phyloP scores from a whole-genome alignment of 2,113 vertebrate genomes.

The Gnathonemus echidnorhynchus region DNA sequence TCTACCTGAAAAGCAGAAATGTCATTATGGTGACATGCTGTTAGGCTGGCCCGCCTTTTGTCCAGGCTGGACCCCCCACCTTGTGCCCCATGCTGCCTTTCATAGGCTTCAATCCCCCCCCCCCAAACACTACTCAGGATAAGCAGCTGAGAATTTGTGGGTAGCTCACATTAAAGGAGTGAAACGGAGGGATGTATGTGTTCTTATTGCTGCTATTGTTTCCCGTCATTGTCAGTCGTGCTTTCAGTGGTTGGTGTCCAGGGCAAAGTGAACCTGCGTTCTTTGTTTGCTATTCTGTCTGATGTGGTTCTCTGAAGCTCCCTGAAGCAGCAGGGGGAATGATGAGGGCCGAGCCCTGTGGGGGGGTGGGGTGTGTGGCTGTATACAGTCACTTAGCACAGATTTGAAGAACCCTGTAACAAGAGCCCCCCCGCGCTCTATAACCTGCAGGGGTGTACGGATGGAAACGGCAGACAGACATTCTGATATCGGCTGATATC shows the following conservation, averaged over 20 bases:
- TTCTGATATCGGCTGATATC: neutral
- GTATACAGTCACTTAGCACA: neutral
- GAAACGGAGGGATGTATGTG: neutral
- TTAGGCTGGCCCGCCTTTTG: neutral
- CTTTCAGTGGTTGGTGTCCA: conserved; percentile 13
- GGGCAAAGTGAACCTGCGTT: conserved; percentile 21
- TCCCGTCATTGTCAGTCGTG: neutral
- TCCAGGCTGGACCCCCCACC: neutral
- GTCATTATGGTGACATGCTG: neutral
- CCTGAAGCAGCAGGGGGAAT: conserved; percentile 22
- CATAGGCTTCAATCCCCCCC: neutral
- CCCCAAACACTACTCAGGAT: neutral
- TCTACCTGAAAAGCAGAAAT: neutral
- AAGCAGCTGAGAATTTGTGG: neutral
- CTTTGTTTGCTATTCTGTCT: conserved; percentile 35
- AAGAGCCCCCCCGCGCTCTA: neutral
- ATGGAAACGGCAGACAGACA: neutral
- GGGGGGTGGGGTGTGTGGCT: neutral
- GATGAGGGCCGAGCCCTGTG: neutral
- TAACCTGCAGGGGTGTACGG: neutral
- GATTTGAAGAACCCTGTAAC: neutral
- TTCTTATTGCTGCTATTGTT: neutral
- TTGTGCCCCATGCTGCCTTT: neutral
- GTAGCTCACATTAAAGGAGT: neutral
- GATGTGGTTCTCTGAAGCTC: conserved; percentile 31